Evolutionary conservation across 2,888 invertebrate species (phyloP), one percentile per base, ranked within the genome.

Genomic region (Drosophila quinaria): DNA sequence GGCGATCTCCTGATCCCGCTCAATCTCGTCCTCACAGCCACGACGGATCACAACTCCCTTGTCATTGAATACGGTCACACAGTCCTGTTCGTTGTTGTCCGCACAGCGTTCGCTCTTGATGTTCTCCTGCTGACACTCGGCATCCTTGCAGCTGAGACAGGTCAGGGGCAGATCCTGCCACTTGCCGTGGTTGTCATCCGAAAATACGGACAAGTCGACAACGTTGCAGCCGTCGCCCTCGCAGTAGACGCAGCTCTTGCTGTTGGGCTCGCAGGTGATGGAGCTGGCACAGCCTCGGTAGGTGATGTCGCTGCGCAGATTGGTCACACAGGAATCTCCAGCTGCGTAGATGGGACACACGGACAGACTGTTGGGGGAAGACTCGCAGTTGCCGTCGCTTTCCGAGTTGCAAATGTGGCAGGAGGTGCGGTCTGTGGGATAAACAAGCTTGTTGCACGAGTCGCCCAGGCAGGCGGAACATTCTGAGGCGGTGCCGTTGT

Each of bases 141-240:
- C 74, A 0, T 76, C 90, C 4, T 54, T 55, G 63, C 92, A 92
- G 17, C 66, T 80, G 0, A 72, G 77, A 60, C 92, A 92, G 39
- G 61, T 74, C 19, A 92, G 64, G 0, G 92, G 92, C 11, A 92
- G 81, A 70, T 92, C 92, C 70, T 92, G 92, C 92, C 92, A 92
- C 72, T 89, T 91, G 58, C 92, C 92, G 17, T 70, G 81, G 22
- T 91, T 92, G 33, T 91, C 86, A 39, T 92, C 92, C 3, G 76
- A 60, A 5, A 52, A 68, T 2, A 22, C 54, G 0, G 70, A 73
- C 59, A 92, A 59, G 22, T 92, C 88, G 3, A 83, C 55, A 3
- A 73, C 74, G 33, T 92, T 92, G 61, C 92, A 92, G 22, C 89
- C 91, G 29, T 87, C 55, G 1, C 76, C 83, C 0, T 50, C 33